A percentile compares a stretch with the other conserved stretches of the same genome.
Conservation (phyloP, 1,140 invertebrate genomes). For the Tribolium madens region DNA sequence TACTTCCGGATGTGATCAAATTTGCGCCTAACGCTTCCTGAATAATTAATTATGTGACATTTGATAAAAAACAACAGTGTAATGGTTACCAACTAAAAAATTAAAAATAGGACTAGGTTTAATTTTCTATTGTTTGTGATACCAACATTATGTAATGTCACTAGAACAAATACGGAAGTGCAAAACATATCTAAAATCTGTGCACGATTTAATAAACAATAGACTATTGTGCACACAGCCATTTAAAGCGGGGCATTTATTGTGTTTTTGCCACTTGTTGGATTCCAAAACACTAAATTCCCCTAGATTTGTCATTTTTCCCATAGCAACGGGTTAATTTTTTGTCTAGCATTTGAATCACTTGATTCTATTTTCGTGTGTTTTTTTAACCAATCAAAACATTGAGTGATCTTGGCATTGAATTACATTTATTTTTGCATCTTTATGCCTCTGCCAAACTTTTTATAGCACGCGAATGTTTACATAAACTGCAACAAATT, state of each 20-base stretch:
- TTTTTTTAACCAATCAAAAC: neutral
- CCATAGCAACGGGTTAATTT: neutral
- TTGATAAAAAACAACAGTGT: neutral
- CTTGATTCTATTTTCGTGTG: neutral
- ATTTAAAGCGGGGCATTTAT: neutral
- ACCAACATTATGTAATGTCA: neutral
- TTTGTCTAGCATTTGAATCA: neutral
- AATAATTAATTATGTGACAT: neutral
- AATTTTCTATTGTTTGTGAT: too few relatives aligned
- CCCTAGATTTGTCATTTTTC: neutral
- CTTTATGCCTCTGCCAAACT: neutral
- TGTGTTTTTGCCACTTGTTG: neutral
- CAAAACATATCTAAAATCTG: neutral
- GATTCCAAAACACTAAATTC: neutral
- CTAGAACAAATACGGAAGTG: neutral
- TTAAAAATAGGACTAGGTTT: too few relatives aligned
- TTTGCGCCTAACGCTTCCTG: neutral
- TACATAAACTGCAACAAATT: neutral
- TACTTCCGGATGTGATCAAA: neutral
- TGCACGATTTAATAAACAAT: neutral
- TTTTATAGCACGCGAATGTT: neutral
- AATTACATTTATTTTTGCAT: neutral
- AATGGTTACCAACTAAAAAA: too few relatives aligned
- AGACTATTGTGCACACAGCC: neutral
- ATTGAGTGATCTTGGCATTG: neutral